These are phyloP conservation scores for Goniozus legneri DNA, from an alignment of 1,140 invertebrate genomes.

Conservation along the genomic window DNA sequence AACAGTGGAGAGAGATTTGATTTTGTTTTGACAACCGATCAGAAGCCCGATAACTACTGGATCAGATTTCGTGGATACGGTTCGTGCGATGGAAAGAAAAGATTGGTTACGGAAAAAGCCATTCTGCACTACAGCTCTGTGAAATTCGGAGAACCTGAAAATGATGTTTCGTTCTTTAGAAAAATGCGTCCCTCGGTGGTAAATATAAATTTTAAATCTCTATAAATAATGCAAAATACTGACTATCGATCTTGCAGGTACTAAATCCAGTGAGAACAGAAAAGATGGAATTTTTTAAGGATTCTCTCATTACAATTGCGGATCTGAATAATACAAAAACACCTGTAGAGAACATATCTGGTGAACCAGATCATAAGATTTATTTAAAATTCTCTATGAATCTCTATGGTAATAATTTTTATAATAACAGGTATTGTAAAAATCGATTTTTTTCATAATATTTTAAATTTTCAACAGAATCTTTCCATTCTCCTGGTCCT, in stretches of 20 bases:
- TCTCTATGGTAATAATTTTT: slow-evolving; percentile 11
- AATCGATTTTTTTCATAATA: neutral
- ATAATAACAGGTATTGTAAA: no score
- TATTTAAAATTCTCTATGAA: slow-evolving; percentile 20
- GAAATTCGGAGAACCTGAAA: slow-evolving; percentile 11
- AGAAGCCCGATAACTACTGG: slow-evolving; percentile 57
- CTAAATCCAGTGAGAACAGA: slow-evolving; percentile 15
- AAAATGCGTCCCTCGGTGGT: no score
- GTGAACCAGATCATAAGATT: slow-evolving; percentile 14
- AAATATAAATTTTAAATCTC: no score
- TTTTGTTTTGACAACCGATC: slow-evolving; percentile 56
- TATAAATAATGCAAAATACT: neutral
- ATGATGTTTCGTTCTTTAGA: slow-evolving; percentile 17
- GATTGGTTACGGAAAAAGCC: slow-evolving; percentile 41
- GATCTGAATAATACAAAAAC: slow-evolving; percentile 15
- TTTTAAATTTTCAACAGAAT: slow-evolving; percentile 10
- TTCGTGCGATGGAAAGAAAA: slow-evolving; percentile 44
- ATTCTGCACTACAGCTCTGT: slow-evolving; percentile 42
- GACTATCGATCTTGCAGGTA: slow-evolving; percentile 13
- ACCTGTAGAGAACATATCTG: slow-evolving; percentile 6
- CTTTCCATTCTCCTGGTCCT: slow-evolving; percentile 16
- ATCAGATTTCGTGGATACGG: slow-evolving; percentile 51
- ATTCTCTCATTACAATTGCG: slow-evolving; percentile 14
- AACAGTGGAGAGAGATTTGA: slow-evolving; percentile 62
- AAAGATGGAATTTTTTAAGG: slow-evolving; percentile 11